Percentiles rank a stretch among this genome's conserved stretches.
Evolutionary conservation across 2,888 invertebrate genomes (phyloP).

Genomic region (Loripinus fragilis): DNA sequence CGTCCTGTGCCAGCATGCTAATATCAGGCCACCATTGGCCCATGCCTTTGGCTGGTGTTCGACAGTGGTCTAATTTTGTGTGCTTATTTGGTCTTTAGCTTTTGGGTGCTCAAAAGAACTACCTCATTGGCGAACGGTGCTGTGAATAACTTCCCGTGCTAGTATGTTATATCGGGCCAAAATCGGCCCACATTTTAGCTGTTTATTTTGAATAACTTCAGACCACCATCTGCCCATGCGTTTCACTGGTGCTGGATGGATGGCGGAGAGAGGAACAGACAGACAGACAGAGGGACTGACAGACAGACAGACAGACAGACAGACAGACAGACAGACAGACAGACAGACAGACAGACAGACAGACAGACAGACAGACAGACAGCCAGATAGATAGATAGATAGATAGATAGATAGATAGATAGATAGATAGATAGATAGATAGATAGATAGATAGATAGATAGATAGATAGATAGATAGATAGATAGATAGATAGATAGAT

Average conservation of each 20-base stretch:
- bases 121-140: too few relatives aligned
- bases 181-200: not conserved
- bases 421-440: conserved; percentile 6
- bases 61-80: too few relatives aligned
- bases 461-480: not conserved
- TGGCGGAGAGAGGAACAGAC: not conserved
- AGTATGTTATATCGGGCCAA: not conserved
- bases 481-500: not conserved
- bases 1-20: too few relatives aligned
- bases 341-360: not conserved
- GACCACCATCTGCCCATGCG: not conserved
- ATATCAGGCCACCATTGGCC: too few relatives aligned
- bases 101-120: too few relatives aligned
- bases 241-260: not conserved
- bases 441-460: not conserved
- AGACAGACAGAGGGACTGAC: not conserved
- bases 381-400: conserved; percentile 13
- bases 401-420: conserved; percentile 16
- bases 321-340: not conserved
- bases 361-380: conserved; percentile 7
- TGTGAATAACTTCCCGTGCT: not conserved
- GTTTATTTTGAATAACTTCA: not conserved
- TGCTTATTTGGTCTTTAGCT: too few relatives aligned
- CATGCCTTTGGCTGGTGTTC: too few relatives aligned
- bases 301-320: not conserved